These are phyloP conservation scores for Takifugu rubripes DNA, from an alignment of 2,797 vertebrate species.

Conservation along the genomic window DNA sequence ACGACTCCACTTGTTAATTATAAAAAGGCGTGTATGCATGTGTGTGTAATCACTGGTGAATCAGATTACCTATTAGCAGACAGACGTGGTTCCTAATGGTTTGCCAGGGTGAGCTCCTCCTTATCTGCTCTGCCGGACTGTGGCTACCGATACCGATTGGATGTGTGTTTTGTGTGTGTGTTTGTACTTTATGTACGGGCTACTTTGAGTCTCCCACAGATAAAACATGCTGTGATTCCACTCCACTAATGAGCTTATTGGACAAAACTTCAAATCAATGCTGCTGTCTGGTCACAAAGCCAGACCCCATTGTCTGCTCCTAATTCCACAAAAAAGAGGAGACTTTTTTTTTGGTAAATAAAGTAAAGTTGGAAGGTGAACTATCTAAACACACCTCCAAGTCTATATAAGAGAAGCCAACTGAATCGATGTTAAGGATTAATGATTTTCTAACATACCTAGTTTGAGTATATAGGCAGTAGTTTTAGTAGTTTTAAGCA, in stretches of 20 bases:
- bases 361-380: neutral
- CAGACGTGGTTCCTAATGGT: constrained; percentile 42
- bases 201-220: constrained; percentile 26
- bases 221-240: constrained; percentile 35
- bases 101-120: constrained; percentile 37
- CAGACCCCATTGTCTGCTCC: constrained; percentile 1
- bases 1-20: constrained; percentile 28
- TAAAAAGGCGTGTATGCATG: constrained; percentile 1
- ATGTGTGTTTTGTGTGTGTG: constrained; percentile 8
- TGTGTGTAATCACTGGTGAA: neutral
- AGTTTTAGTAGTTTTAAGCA: too few relatives aligned
- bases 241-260: constrained; percentile 44
- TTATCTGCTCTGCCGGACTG: constrained; percentile 62
- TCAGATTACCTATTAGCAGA: constrained; percentile 18
- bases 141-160: constrained; percentile 21
- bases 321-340: neutral
- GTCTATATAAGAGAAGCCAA: neutral
- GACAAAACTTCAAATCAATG: constrained; percentile 43
- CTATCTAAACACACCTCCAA: neutral
- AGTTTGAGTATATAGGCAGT: too few relatives aligned
- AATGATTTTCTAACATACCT: too few relatives aligned
- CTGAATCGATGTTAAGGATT: too few relatives aligned
- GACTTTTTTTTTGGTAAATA: neutral
- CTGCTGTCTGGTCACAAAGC: constrained; percentile 33
- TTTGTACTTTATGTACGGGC: constrained; percentile 14